phyloP scores from a whole-genome alignment of 92 coral and sea anemone species.

The Micromussa lordhowensis region DNA sequence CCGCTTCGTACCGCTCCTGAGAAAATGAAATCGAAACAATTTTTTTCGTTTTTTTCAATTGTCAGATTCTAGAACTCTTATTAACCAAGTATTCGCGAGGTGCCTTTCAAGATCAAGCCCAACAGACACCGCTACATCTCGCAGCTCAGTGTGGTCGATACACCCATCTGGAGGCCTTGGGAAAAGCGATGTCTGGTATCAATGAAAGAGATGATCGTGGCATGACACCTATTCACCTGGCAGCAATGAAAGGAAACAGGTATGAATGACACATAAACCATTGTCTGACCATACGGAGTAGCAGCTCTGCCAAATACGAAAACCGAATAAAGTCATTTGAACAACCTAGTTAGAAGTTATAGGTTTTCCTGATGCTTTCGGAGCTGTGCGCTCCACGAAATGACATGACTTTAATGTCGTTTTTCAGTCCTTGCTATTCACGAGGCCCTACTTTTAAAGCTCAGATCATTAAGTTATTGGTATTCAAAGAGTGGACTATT shows the following conservation, averaged over 20 bases:
- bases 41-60: background rate
- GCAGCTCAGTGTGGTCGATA: constrained; percentile 73
- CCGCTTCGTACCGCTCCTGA: no score
- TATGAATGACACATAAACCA: background rate
- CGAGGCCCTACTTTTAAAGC: no score
- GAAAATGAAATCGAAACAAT: background rate
- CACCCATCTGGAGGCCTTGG: constrained; percentile 68
- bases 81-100: constrained; percentile 68
- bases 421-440: no score
- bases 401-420: no score
- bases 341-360: no score
- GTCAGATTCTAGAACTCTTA: constrained; percentile 69
- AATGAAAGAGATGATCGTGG: constrained; percentile 80
- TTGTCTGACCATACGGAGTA: no score
- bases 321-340: no score
- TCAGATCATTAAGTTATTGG: no score
- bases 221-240: constrained; percentile 82
- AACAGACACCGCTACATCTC: constrained; percentile 77
- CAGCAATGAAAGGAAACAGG: constrained; percentile 82
- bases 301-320: no score
- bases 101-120: constrained; percentile 69
- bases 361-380: no score
- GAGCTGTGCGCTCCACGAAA: no score
- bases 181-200: constrained; percentile 64
- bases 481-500: no score